Base-by-base conservation (phyloP, 2,797 vertebrate genomes). In the Pangasius djambal region DNA sequence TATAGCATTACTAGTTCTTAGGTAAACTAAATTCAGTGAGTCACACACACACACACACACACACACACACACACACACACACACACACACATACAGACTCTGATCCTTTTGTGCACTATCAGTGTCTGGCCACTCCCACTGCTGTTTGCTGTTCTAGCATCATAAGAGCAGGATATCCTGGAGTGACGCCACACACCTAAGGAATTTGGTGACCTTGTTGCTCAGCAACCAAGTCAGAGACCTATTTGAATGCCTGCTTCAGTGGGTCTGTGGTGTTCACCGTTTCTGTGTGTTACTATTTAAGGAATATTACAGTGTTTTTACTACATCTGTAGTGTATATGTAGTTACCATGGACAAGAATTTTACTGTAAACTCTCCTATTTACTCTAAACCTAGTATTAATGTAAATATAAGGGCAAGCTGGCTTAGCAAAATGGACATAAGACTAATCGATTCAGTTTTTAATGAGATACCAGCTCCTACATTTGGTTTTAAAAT, bases 161-260 rank as follows among this genome's bases (percentile, higher is more conserved):
- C 89, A 92, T 79, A 90, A 93, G 94, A 96, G 95, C 95, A 96
- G 96, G 95, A 96, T 96, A 96, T 96, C 95, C 96, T 97, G 94
- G 94, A 95, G 91, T 91, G 92, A 95, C 94, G 92, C 92, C 92
- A 92, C 91, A 89, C 91, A 87, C 93, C 94, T 92, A 93, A 93
- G 93, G 92, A 93, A 91, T 94, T 92, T 91, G 91, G 93, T 92
- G 90, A 87, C 52, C 70, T 86, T 3, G 94, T 96, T 92, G 52
- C 96, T 83, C 90, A 92, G 95, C 92, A 94, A 96, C 95, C 75
- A 90, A 89, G 89, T 85, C 87, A 55, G 75, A 52, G 69, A 88
- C 85, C 79, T 78, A 10, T 86, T 34, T 2, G 83, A 67, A 83
- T 63, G 3, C 79, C 63, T 79, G 67, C 34, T 70, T 55, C n/a